These are phyloP conservation scores for Origma solitaria DNA, from an alignment of 2,113 vertebrate genomes.

Conservation along the genomic window DNA sequence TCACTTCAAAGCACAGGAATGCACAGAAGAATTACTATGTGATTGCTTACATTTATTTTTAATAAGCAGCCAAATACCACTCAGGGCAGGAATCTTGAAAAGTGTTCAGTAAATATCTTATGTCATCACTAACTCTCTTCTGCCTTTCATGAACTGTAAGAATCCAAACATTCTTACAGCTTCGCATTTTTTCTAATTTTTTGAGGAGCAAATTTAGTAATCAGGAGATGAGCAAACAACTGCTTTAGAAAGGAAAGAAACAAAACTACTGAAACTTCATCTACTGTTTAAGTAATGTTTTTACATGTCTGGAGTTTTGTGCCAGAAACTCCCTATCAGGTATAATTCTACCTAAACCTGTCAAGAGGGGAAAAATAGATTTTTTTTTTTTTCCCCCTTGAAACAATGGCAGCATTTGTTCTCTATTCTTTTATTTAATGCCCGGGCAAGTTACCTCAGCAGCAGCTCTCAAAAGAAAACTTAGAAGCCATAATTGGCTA, in stretches of 20 bases:
- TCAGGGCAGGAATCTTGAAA: not conserved
- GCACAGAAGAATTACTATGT: not conserved
- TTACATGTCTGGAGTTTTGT: not conserved
- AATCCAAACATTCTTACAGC: not conserved
- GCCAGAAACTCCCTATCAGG: constrained; percentile 17
- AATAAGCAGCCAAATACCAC: not conserved
- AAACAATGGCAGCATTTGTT: constrained; percentile 72
- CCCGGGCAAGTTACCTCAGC: constrained; percentile 45
- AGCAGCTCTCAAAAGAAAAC: constrained; percentile 65
- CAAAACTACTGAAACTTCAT: not conserved
- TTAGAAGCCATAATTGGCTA: constrained; percentile 51
- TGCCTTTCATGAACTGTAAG: not conserved
- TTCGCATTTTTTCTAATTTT: not conserved
- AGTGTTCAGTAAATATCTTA: not conserved
- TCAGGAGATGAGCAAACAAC: not conserved
- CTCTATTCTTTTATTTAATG: constrained; percentile 41
- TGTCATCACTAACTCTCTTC: not conserved
- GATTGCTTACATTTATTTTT: constrained; percentile 15
- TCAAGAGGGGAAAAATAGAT: not conserved
- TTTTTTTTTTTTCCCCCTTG: constrained; percentile 18
- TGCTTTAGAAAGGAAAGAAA: not conserved
- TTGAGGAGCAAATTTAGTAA: not conserved
- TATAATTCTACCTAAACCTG: constrained; percentile 49
- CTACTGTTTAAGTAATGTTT: not conserved
- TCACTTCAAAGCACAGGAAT: not conserved